Evolutionary conservation across 2,888 invertebrate genomes (phyloP), one percentile per base, ranked within the genome.

Genomic region (Merodon equestris): DNA sequence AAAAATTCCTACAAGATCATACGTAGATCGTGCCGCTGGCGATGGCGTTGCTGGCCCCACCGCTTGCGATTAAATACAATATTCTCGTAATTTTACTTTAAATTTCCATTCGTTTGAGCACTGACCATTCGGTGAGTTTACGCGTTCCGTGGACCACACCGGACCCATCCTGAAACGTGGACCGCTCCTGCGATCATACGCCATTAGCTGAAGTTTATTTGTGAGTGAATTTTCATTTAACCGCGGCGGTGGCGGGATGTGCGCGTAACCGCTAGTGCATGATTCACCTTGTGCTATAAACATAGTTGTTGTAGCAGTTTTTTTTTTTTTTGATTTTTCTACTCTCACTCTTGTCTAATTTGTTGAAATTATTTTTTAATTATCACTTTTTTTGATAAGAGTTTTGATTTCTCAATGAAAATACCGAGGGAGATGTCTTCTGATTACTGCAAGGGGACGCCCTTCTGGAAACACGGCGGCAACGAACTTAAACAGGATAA

Each of bases 391-490:
- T 54, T 60, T 73, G 66, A 17, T 19, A 64, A 9, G 9, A 5
- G 14, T 10, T 27, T 56, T 38, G 38, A 27, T 15, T 34, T 34
- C 36, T 50, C 48, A 56, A 18, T 45, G 19, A 54, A 54, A 34
- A 58, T 47, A 72, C 17, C 19, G 18, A 70, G 27, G 14, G n/a
- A 10, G 34, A 79, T 79, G 76, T 71, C 76, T 4, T 4, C 2
- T 7, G 27, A 57, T 77, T 67, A 60, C 50, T 75, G 61, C 84
- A 83, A 82, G 70, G 86, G 86, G 83, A 87, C 88, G 79, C 84
- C 87, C 63, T 87, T 87, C 84, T 87, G 87, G 87, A 85, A 40
- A 4, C 7, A 60, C 56, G 85, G 81, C 83, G 84, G 72, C 84
- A 83, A 66, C 83, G 83, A 50, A 72, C 63, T 63, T 38, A 45